A percentile compares a stretch with the other conserved stretches of the same genome.
phyloP scores from a whole-genome alignment of 1,140 invertebrate species.

The Chionoecetes opilio region DNA sequence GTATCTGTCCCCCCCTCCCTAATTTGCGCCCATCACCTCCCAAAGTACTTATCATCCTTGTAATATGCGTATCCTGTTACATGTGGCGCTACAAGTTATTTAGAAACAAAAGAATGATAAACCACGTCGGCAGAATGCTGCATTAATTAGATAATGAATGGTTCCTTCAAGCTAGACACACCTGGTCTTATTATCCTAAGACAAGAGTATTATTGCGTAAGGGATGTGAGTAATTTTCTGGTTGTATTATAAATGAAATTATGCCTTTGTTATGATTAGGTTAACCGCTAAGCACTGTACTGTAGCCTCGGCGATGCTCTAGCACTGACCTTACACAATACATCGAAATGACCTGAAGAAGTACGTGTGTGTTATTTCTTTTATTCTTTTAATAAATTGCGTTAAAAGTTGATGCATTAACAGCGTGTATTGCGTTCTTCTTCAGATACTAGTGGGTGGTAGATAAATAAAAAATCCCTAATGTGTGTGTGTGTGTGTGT shows the following conservation, averaged over 20 bases:
- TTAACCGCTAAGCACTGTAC: not conserved
- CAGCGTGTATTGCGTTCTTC: too few relatives aligned
- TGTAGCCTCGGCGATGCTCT: too few relatives aligned
- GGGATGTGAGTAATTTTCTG: not conserved
- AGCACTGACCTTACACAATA: too few relatives aligned
- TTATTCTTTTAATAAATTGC: too few relatives aligned
- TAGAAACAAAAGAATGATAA: not conserved
- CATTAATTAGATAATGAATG: constrained; percentile 46
- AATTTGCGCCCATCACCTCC: not conserved
- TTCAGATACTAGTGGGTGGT: too few relatives aligned
- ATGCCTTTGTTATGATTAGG: not conserved
- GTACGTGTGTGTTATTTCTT: not conserved
- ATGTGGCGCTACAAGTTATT: constrained; percentile 23
- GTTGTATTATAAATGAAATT: not conserved
- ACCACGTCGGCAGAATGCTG: not conserved
- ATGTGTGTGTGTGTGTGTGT: too few relatives aligned
- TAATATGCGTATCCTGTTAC: constrained; percentile 58
- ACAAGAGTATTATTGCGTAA: not conserved
- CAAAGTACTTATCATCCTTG: constrained; percentile 10
- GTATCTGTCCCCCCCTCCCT: constrained; percentile 10
- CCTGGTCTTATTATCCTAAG: not conserved
- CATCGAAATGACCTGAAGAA: too few relatives aligned
- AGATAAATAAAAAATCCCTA: too few relatives aligned
- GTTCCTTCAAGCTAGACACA: constrained; percentile 30
- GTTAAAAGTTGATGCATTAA: too few relatives aligned